Evolutionary conservation across 2,113 vertebrate species (phyloP).

Genomic region (Maccullochella peelii): DNA sequence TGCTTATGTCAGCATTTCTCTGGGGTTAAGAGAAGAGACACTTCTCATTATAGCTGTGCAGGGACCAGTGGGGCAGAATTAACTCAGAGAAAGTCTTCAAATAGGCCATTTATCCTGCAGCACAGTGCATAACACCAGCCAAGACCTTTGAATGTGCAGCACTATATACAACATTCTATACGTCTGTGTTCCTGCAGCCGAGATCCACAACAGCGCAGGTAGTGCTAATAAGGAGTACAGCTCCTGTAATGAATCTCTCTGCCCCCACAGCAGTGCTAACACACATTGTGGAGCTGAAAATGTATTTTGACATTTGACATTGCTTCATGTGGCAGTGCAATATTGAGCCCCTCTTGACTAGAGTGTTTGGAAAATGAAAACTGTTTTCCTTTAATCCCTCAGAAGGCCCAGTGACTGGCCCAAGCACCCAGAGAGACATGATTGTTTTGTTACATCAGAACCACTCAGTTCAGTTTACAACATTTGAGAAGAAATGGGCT

Average conservation of each 20-base stretch:
- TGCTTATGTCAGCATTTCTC: conserved; percentile 52
- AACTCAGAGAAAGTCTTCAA: conserved; percentile 8
- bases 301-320: conserved; percentile 16
- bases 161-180: neutral
- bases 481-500: neutral
- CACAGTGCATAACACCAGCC: neutral
- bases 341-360: neutral
- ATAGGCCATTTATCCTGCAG: conserved; percentile 32
- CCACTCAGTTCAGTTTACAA: neutral
- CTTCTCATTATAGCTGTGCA: conserved; percentile 40
- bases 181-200: neutral
- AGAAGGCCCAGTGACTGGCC: neutral
- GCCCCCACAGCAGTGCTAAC: neutral
- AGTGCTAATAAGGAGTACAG: conserved; percentile 19
- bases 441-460: neutral
- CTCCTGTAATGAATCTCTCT: neutral
- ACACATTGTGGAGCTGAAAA: conserved; percentile 6
- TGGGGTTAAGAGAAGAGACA: conserved; percentile 27
- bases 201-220: neutral
- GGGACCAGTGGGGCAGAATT: conserved; percentile 37
- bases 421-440: neutral
- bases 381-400: neutral
- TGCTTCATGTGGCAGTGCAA: neutral
- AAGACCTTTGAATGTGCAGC: neutral
- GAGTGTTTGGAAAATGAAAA: conserved; percentile 13